These are phyloP conservation scores for Philonicus albiceps DNA, from an alignment of 2,888 invertebrate genomes.

Conservation along the genomic window DNA sequence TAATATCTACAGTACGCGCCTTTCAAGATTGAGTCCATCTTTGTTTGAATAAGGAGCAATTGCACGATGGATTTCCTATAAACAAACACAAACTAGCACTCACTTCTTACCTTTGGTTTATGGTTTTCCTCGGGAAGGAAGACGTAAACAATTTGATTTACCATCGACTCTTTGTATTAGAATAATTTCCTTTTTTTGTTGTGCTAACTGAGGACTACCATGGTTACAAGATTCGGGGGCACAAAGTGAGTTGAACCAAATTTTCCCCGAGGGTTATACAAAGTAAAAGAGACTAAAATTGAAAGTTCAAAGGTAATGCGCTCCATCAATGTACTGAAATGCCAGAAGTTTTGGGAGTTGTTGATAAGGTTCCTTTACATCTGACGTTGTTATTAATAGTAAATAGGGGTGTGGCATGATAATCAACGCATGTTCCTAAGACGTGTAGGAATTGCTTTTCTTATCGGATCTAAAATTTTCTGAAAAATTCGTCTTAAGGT, in stretches of 20 bases:
- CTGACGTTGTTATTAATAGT: background rate
- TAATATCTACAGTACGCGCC: background rate
- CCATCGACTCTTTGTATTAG: background rate
- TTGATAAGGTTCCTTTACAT: background rate
- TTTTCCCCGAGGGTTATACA: background rate
- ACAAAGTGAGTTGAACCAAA: background rate
- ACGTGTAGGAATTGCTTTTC: background rate
- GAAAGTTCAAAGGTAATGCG: background rate
- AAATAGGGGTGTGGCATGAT: background rate
- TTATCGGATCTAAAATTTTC: background rate
- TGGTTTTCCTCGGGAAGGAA: background rate
- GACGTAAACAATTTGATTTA: background rate
- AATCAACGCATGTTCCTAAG: background rate
- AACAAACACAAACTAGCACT: constrained; percentile 4
- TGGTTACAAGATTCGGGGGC: constrained; percentile 31
- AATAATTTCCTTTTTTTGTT: constrained; percentile 34
- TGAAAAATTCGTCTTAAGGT: background rate
- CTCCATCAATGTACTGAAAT: background rate
- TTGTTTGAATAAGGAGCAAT: background rate
- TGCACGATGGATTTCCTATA: background rate
- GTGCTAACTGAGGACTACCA: constrained; percentile 45
- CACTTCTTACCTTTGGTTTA: constrained; percentile 4
- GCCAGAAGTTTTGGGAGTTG: background rate
- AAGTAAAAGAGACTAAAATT: background rate
- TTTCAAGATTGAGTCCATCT: background rate